These are phyloP conservation scores for Ips typographus DNA, from an alignment of 1,140 invertebrate genomes.

Conservation along the genomic window DNA sequence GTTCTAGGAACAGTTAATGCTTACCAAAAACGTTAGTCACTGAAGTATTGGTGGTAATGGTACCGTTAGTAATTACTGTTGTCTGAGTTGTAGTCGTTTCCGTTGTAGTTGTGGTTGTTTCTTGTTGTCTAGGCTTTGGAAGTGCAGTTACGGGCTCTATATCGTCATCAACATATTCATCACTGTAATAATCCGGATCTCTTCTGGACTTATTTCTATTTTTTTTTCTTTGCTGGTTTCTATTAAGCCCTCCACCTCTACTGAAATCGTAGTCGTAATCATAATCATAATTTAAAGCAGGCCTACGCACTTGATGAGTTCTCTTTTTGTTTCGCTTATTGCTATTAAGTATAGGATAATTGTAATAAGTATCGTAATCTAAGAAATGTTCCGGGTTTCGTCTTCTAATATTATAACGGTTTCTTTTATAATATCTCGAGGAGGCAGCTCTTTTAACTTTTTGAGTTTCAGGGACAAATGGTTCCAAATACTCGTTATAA, in stretches of 20 bases:
- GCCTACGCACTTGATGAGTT: constrained; percentile 18
- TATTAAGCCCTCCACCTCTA: constrained; percentile 1
- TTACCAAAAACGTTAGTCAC: constrained; percentile 27
- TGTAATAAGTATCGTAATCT: constrained; percentile 25
- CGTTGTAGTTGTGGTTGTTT: constrained; percentile 18
- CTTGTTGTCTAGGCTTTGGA: constrained; percentile 24
- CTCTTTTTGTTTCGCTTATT: constrained; percentile 18
- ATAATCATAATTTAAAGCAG: constrained; percentile 25
- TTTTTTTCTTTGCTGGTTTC: constrained; percentile 7
- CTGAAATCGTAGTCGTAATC: constrained; percentile 26
- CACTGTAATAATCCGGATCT: constrained; percentile 26
- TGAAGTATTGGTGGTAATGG: constrained; percentile 9
- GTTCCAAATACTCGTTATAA: background rate
- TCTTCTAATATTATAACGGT: constrained; percentile 11
- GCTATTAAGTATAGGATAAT: constrained; percentile 5
- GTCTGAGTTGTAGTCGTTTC: constrained; percentile 18
- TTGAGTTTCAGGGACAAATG: constrained; percentile 1
- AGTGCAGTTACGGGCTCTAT: constrained; percentile 21
- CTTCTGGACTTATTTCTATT: constrained; percentile 27
- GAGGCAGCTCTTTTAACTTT: constrained; percentile 25
- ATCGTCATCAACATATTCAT: constrained; percentile 25
- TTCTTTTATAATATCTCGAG: constrained; percentile 7
- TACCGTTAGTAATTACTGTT: constrained; percentile 31
- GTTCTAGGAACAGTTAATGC: background rate
- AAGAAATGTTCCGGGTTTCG: constrained; percentile 18